Evolutionary conservation across 2,113 vertebrate genomes (phyloP).

Genomic region (Naja naja): DNA sequence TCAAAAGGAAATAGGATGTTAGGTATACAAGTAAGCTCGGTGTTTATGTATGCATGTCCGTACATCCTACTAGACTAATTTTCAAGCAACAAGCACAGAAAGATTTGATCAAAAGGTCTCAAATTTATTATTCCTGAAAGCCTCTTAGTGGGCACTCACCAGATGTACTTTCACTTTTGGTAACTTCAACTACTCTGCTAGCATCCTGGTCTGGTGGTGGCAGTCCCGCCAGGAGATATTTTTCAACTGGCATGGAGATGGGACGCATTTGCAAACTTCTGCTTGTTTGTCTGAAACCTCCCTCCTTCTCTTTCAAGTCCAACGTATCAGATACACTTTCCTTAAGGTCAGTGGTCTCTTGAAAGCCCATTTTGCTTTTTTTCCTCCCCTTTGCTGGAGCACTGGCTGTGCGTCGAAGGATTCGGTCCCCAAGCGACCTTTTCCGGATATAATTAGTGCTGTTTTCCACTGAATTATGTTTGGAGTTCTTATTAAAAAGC

Average conservation of each 20-base stretch:
- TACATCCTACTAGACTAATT: not conserved
- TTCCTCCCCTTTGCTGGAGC: slow-evolving; percentile 94
- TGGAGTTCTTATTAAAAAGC: slow-evolving; percentile 86
- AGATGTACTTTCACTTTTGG: slow-evolving; percentile 61
- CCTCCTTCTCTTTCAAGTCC: slow-evolving; percentile 59
- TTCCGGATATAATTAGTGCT: slow-evolving; percentile 74
- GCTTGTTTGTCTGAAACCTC: slow-evolving; percentile 60
- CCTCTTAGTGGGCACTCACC: slow-evolving; percentile 72
- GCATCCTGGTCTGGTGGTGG: slow-evolving; percentile 53
- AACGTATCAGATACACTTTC: slow-evolving; percentile 65
- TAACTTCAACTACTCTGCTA: slow-evolving; percentile 51
- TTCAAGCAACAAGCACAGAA: not conserved
- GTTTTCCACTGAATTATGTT: slow-evolving; percentile 75
- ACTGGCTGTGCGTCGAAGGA: slow-evolving; percentile 91
- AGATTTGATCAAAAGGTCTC: not conserved
- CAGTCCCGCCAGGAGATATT: slow-evolving; percentile 74
- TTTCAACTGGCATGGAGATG: slow-evolving; percentile 89
- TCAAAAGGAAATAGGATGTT: not conserved
- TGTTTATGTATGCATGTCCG: not conserved
- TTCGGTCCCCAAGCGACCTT: slow-evolving; percentile 85
- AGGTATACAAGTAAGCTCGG: not conserved
- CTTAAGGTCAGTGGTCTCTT: slow-evolving; percentile 80
- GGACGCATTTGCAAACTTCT: slow-evolving; percentile 81
- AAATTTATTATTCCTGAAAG: not conserved
- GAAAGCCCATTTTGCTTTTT: slow-evolving; percentile 87